These are phyloP conservation scores for Amia ocellicauda DNA, from an alignment of 2,113 vertebrate species.

Conservation along the genomic window DNA sequence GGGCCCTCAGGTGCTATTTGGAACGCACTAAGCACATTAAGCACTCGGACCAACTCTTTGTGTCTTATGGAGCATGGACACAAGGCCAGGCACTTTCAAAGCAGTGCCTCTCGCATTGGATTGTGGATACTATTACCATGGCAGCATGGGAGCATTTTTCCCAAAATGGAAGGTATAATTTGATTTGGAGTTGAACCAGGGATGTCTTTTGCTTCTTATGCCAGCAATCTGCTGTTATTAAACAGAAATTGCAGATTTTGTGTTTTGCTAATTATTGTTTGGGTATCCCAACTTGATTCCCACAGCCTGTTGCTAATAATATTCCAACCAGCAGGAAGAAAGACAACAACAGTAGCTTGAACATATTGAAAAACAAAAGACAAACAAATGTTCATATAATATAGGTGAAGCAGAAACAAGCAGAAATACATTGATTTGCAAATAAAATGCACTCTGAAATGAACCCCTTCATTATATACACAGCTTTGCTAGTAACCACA, in stretches of 20 bases:
- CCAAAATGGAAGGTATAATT: neutral
- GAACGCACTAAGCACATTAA: too few relatives aligned
- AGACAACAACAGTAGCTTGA: neutral
- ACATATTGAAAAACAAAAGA: neutral
- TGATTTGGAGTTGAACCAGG: neutral
- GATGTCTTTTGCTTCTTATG: neutral
- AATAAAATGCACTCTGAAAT: too few relatives aligned
- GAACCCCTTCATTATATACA: too few relatives aligned
- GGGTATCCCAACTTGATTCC: neutral
- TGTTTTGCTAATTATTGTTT: neutral
- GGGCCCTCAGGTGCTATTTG: too few relatives aligned
- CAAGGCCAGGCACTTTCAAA: too few relatives aligned
- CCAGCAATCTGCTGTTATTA: neutral
- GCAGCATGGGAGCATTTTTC: too few relatives aligned
- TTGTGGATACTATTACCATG: too few relatives aligned
- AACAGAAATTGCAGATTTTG: neutral
- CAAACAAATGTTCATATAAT: neutral
- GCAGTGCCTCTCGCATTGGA: too few relatives aligned
- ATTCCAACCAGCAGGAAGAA: neutral
- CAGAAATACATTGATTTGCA: neutral
- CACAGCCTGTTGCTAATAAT: neutral
- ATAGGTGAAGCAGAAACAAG: too few relatives aligned
- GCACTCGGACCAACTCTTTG: too few relatives aligned
- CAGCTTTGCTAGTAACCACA: too few relatives aligned
- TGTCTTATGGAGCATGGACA: too few relatives aligned